phyloP scores from a whole-genome alignment of 1,140 invertebrate genomes.

The Pollicipes pollicipes region DNA sequence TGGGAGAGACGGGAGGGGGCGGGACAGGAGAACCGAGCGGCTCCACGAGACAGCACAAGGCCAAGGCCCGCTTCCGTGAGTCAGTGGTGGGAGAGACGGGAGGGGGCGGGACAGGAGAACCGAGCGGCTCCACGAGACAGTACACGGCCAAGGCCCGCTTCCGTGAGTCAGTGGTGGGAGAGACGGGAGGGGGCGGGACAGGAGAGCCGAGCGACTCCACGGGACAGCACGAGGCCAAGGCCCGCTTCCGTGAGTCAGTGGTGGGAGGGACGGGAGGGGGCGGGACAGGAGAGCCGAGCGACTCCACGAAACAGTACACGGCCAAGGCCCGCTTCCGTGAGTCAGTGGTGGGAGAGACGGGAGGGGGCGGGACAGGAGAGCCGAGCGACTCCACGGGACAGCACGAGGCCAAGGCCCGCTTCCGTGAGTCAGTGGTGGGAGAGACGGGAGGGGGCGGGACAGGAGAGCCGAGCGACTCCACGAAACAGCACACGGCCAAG shows the following conservation, averaged over 20 bases:
- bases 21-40: constrained; percentile 78
- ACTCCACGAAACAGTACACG: no score
- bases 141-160: background rate
- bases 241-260: background rate
- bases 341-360: background rate
- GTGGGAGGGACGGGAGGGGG: no score
- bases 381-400: no score
- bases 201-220: constrained; percentile 76
- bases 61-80: background rate
- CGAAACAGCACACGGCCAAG: no score
- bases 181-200: constrained; percentile 72
- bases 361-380: no score
- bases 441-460: no score
- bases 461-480: no score
- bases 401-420: no score
- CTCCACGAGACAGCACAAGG: constrained; percentile 40
- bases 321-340: background rate
- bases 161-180: background rate
- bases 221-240: constrained; percentile 27
- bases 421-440: no score
- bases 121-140: constrained; percentile 61
- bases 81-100: no score
- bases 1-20: no score
- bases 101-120: constrained; percentile 75
- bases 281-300: no score